Conservation (phyloP, 1,140 invertebrate genomes). For the Brachionus plicatilis region DNA sequence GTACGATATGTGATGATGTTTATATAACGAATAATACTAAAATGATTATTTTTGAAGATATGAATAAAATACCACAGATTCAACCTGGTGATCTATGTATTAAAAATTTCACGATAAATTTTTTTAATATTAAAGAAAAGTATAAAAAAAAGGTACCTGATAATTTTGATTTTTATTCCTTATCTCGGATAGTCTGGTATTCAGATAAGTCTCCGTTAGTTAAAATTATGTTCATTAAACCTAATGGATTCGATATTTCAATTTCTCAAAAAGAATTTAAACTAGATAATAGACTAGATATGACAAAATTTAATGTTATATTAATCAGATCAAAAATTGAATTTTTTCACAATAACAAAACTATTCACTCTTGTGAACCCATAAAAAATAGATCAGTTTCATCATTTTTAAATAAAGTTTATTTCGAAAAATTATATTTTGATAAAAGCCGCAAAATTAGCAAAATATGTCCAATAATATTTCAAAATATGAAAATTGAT, state of each 20-base stretch:
- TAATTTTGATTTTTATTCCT: not conserved
- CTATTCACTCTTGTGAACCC: not conserved
- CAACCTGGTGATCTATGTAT: not conserved
- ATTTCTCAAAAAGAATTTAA: not conserved
- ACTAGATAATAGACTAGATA: not conserved
- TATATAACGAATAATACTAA: not conserved
- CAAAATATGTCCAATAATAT: not conserved
- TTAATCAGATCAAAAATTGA: not conserved
- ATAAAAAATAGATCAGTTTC: not conserved
- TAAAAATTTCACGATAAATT: not conserved
- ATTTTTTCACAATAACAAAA: not conserved
- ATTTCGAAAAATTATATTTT: not conserved
- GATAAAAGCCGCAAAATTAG: not conserved
- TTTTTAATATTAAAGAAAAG: not conserved
- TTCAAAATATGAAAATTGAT: not conserved
- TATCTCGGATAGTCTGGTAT: not conserved
- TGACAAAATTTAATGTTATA: not conserved
- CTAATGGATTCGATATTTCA: not conserved
- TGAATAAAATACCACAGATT: not conserved
- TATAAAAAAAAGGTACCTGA: not conserved
- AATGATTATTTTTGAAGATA: not conserved
- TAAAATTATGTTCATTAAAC: not conserved
- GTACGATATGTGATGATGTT: not conserved
- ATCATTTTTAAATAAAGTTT: not conserved
- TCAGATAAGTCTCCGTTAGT: not conserved